Percentiles rank a stretch among this genome's conserved stretches.
These are phyloP conservation scores for Heterotilapia buettikoferi DNA, from an alignment of 2,113 vertebrate species.

Conservation along the genomic window DNA sequence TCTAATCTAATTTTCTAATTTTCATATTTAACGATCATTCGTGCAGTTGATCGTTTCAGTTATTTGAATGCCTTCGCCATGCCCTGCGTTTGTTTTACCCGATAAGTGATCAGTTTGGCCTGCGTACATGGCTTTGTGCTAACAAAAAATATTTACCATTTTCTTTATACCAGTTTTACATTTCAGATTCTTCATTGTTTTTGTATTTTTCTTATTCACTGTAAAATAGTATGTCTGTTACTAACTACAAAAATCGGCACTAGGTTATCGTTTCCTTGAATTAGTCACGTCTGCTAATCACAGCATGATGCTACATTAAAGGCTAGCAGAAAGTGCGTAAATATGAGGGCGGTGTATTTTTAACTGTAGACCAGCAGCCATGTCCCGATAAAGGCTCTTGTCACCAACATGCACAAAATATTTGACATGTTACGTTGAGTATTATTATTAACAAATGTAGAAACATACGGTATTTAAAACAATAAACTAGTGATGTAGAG, in stretches of 20 bases:
- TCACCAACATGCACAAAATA: not conserved
- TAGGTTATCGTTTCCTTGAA: not conserved
- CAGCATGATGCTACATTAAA: not conserved
- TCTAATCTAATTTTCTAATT: not conserved
- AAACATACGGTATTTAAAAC: not conserved
- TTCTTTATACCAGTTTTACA: not conserved
- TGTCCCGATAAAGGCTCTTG: not conserved
- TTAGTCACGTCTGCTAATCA: conserved; percentile 4
- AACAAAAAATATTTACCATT: not conserved
- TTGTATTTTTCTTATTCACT: not conserved
- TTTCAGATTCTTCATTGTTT: not conserved
- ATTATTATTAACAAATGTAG: not conserved
- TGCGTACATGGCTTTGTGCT: not conserved
- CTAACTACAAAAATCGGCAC: not conserved
- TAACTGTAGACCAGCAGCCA: not conserved
- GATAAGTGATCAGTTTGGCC: not conserved
- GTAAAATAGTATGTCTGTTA: not conserved
- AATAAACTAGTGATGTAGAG: not conserved
- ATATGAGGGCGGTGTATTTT: not conserved
- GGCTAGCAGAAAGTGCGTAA: not conserved
- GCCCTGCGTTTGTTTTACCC: not conserved
- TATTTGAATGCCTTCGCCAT: not conserved
- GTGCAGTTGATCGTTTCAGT: not conserved
- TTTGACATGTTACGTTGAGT: not conserved
- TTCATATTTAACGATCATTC: not conserved